A percentile compares a stretch with the other conserved stretches of the same genome.
Conservation (phyloP, 2,888 invertebrate species). For the Dryocosmus kuriphilus region DNA sequence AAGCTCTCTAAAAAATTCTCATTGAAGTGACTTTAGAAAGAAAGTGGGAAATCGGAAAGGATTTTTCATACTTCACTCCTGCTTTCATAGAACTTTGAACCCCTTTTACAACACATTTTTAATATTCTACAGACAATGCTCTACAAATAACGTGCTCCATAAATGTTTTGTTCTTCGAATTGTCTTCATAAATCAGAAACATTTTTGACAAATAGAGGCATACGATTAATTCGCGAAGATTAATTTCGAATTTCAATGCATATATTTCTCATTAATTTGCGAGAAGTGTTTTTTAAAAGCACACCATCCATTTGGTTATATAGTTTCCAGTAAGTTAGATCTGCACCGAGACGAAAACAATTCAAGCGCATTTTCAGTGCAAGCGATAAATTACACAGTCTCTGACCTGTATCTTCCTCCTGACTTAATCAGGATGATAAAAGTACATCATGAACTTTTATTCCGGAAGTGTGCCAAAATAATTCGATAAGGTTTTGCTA, state of each 20-base stretch:
- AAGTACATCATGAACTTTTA: conserved; percentile 9
- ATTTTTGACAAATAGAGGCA: background rate
- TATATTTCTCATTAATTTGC: background rate
- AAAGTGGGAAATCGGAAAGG: no score
- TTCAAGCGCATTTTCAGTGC: conserved; percentile 3
- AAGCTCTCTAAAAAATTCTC: background rate
- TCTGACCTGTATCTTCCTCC: conserved; percentile 13
- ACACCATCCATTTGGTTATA: background rate
- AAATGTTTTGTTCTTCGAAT: no score
- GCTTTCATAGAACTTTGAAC: no score
- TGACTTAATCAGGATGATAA: conserved; percentile 21
- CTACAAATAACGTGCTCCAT: no score
- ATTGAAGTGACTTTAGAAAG: background rate
- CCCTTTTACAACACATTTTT: no score
- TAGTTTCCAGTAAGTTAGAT: conserved; percentile 3
- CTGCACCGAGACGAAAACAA: conserved; percentile 6
- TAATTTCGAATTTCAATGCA: background rate
- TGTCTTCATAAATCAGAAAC: no score
- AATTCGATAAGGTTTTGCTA: background rate
- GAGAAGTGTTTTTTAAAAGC: conserved; percentile 8
- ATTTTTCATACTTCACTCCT: no score
- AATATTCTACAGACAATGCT: no score
- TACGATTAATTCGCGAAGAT: background rate
- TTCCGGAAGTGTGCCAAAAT: conserved; percentile 15
- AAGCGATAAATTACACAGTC: background rate